Evolutionary conservation across 2,888 invertebrate species (phyloP), one percentile per base, ranked within the genome.

Genomic region (Acrocyrtus sp.): DNA sequence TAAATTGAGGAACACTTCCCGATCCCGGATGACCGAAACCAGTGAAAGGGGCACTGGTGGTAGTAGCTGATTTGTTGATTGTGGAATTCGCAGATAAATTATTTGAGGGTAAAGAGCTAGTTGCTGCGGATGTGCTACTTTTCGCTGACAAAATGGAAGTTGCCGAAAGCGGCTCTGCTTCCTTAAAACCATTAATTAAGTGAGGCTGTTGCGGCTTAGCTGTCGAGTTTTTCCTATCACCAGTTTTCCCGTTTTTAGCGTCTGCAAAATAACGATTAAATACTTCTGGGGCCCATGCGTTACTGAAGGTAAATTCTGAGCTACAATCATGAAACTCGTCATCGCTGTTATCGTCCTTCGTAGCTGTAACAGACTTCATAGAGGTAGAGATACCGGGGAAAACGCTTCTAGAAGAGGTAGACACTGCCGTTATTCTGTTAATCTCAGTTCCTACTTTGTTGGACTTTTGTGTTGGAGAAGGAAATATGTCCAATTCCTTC

Each of bases 261-360:
- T 19, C 51, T n/a, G 54, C 17, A 5, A 74, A 48, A 34, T 56
- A 74, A 0, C 54, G 41, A 17, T 70, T 50, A 53, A 75, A 60
- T 45, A 58, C 51, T 12, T 62, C 50, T 3, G 67, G 51, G 5
- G 72, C 43, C 72, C 72, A 75, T 1, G 75, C 57, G 21, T n/a
- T 39, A 29, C 70, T 66, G 43, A 75, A 75, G 5, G 56, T 19
- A 41, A 67, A 75, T n/a, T 66, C 70, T 12, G 66, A 70, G 27
- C 51, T 58, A 22, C 65, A 51, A 26, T 72, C 63, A 26, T 58
- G 51, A 51, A 53, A 50, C 21, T 72, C 72, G 22, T 72, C 72
- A 39, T 72, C 72, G 12, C 63, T 58, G 19, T 56, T 41, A 12
- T 51, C 57, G 43, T 72, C 72, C 21, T 63, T 63, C 34, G 45